Base-by-base conservation (phyloP, 2,888 invertebrate species). In the Apoderus coryli region DNA sequence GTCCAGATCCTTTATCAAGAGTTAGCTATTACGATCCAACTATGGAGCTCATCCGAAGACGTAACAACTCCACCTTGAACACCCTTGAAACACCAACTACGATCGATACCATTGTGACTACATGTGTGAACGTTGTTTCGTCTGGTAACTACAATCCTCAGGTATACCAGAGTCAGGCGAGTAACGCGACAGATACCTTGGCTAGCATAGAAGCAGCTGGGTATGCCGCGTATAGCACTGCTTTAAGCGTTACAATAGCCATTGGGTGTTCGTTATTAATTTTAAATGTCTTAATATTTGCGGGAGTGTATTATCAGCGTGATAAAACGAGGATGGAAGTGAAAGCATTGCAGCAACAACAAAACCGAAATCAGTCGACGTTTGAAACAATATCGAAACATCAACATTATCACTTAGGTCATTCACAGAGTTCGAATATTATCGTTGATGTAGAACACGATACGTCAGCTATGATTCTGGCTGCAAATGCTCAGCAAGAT, bases 401-500 rank as follows among this genome's bases (percentile, higher is more conserved):
- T 49, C 76, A 79, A 11, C 81, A 82, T 59, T 81, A 78, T 49
- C 75, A 77, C 50, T 67, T 77, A 54, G 76, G 76, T 19, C 76
- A 76, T 35, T 72, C 77, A 15, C 76, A 79, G 46, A 76, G 78
- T 38, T 78, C 78, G 3, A 82, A 80, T 53, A 73, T 84, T 32
- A 81, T 84, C 25, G 82, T 84, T 1, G 84, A 84, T 48, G 77
- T 84, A 2, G 84, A 84, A 49, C 82, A 81, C 57, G 80, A 69
- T 44, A 60, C 61, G 1, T 63, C 66, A 7, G 65, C 67, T 5
- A 64, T 69, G 55, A 56, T 69, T 35, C 45, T 69, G 47, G 73
- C 72, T n/a, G 54, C 55, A 1, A 60, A 64, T 19, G 65, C 67
- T 36, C 53, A 69, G 35, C 56, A 63, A n/a, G 64, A 62, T 39